Evolutionary conservation across 2,113 vertebrate species (phyloP).

Genomic region (Gulo gulo): DNA sequence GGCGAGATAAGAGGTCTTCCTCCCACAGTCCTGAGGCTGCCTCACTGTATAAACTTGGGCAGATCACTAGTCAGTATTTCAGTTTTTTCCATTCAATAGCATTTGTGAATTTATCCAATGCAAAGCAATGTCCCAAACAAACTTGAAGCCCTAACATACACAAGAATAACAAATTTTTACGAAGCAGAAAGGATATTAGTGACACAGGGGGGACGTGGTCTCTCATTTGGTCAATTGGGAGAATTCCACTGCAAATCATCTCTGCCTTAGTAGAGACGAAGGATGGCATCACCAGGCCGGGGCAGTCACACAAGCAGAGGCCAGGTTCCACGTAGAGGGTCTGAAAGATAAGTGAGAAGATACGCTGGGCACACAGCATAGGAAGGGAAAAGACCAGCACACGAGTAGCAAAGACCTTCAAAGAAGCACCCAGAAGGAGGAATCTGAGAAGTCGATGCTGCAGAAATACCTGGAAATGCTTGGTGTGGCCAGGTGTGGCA

Average conservation of each 20-base stretch:
- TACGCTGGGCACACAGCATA: not conserved
- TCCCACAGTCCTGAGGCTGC: not conserved
- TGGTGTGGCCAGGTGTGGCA: constrained; percentile 96
- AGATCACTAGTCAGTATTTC: not conserved
- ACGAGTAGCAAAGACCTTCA: not conserved
- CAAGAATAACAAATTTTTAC: not conserved
- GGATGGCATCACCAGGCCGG: constrained; percentile 97
- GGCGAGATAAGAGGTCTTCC: not conserved
- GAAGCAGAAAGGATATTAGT: constrained; percentile 91
- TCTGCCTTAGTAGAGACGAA: constrained; percentile 98
- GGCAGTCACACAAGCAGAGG: constrained; percentile 97
- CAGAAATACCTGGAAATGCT: constrained; percentile 95
- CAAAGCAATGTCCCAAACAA: not conserved
- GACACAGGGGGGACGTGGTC: constrained; percentile 93
- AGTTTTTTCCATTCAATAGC: not conserved
- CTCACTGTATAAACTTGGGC: not conserved
- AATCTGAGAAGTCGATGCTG: not conserved
- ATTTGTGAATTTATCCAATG: not conserved
- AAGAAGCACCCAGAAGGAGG: not conserved
- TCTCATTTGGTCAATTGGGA: constrained; percentile 97
- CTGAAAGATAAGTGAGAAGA: constrained; percentile 78
- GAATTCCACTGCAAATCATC: constrained; percentile 96
- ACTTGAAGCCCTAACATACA: not conserved
- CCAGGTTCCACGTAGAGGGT: constrained; percentile 94
- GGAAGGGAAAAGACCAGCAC: not conserved